Conservation (phyloP, 1,140 invertebrate genomes). For the Brachionus paranguensis region DNA sequence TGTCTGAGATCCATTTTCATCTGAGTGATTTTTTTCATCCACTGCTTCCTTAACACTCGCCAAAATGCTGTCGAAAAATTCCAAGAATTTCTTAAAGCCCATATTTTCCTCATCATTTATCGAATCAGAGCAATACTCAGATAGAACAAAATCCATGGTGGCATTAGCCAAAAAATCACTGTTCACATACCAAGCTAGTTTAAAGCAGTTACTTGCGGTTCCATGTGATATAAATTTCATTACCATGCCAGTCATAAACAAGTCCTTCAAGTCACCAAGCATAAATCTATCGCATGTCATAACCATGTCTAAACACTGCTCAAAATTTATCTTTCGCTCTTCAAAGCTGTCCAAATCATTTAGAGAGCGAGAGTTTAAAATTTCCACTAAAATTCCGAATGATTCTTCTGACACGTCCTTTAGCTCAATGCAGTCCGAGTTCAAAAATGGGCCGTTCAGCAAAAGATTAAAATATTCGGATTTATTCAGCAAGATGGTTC, state of each 20-base stretch:
- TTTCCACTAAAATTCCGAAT: not conserved
- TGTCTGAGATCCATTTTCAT: not conserved
- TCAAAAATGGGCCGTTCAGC: slow-evolving; percentile 2
- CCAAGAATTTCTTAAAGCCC: not conserved
- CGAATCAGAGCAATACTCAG: not conserved
- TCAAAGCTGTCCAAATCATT: not conserved
- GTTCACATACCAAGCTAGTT: slow-evolving; percentile 2
- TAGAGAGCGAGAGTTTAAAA: not conserved
- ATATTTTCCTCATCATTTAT: not conserved
- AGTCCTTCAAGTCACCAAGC: slow-evolving; percentile 5
- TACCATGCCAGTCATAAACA: not conserved
- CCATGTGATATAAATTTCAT: not conserved
- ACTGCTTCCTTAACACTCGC: not conserved
- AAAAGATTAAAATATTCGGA: slow-evolving; percentile 33
- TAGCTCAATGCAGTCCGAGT: not conserved
- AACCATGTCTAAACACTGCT: not conserved
- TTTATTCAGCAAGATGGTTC: not conserved
- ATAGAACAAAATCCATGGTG: slow-evolving; percentile 14
- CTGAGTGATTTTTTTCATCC: not conserved
- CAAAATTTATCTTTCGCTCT: slow-evolving; percentile 3
- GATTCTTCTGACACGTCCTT: not conserved
- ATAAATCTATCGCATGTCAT: slow-evolving; percentile 31
- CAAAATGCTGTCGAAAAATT: not conserved
- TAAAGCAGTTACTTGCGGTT: not conserved
- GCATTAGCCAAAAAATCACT: slow-evolving; percentile 10